Base-by-base conservation (phyloP, 2,888 invertebrate genomes). In the Synanthedon andrenaeformis region DNA sequence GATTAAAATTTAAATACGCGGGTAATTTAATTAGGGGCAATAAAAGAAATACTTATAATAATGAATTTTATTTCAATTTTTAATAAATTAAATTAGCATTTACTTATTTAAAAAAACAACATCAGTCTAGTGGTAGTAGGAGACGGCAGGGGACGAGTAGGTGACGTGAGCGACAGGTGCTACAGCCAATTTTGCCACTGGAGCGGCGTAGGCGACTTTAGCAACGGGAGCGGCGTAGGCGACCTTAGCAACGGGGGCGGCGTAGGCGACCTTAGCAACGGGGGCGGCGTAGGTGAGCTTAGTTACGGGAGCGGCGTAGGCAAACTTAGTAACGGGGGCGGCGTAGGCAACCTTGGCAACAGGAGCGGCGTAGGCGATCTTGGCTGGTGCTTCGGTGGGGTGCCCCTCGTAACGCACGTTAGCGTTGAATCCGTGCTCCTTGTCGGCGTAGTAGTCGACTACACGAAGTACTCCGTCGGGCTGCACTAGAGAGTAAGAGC, bases 401-500 rank as follows among this genome's bases (percentile, higher is more conserved):
- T 77, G 73, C 11, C 85, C 84, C 60, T 88, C 85, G 63, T 85
- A 84, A 42, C 80, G 79, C 14, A 87, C 87, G 56, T 72, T 63
- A 41, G 88, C 87, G 70, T 82, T 85, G 76, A 87, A 88, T 49
- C 88, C 88, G 65, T 80, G 64, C 56, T 66, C 75, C 52, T 75
- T 73, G 66, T 86, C 85, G 17, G 85, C 67, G 63, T 81, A 77
- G 75, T 87, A 87, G 55, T 85, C 83, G 5, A 87, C 87, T 57
- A 86, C 78, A 59, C 87, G 80, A 62, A 70, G 75, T 48, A 79
- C 74, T 1, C 88, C 87, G 51, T 88, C 87, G 57, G 86, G 85
- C 57, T 88, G 87, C 45, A 88, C 70, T 12, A 88, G 76, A 4
- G 87, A 84, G 75, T 88, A 87, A 35, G 77, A 82, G 56, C 88